Percentiles rank a stretch among this genome's conserved stretches.
These are phyloP conservation scores for Hirundichthys speculiger DNA, from an alignment of 2,113 vertebrate species.

Conservation along the genomic window DNA sequence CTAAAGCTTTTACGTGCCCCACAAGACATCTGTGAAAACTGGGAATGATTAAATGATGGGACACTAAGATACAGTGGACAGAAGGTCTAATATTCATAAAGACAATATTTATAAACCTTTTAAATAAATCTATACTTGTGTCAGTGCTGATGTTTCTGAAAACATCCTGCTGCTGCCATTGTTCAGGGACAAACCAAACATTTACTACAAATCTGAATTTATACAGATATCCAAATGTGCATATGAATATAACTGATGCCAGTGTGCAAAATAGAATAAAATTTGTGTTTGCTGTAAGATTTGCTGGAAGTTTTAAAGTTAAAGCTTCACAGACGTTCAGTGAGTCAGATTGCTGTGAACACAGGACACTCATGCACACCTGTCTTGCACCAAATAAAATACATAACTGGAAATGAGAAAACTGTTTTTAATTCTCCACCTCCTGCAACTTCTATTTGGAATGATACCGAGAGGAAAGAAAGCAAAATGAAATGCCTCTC, in stretches of 20 bases:
- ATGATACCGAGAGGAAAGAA: no score
- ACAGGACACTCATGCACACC: no score
- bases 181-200: neutral
- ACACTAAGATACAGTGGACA: conserved; percentile 16
- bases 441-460: no score
- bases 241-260: neutral
- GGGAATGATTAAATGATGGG: conserved; percentile 14
- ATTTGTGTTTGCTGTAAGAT: neutral
- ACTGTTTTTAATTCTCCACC: no score
- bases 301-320: conserved; percentile 17
- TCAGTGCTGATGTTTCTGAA: neutral
- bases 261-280: conserved; percentile 10
- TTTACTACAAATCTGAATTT: neutral
- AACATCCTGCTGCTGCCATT: neutral
- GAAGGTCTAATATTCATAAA: neutral
- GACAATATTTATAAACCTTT: neutral
- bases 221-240: no score
- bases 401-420: neutral
- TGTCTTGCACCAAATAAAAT: no score
- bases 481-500: no score
- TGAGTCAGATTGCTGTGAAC: conserved; percentile 2
- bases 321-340: neutral
- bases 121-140: neutral
- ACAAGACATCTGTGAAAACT: conserved; percentile 31
- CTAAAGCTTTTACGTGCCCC: conserved; percentile 24